phyloP scores from a whole-genome alignment of 2,113 vertebrate species.

The Aramus guarauna region DNA sequence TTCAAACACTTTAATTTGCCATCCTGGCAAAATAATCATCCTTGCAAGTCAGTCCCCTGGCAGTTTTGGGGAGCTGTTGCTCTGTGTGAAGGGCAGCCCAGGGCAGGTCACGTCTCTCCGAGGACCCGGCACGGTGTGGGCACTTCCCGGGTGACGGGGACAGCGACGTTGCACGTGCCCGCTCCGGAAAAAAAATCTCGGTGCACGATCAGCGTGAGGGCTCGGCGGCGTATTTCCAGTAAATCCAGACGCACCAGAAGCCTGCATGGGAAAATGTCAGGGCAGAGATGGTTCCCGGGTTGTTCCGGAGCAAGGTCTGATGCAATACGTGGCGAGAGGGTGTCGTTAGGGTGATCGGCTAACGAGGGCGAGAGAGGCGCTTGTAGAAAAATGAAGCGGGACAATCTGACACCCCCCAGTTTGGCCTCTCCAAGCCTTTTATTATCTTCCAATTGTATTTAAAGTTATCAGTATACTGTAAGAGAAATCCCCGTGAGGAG shows the following conservation, averaged over 20 bases:
- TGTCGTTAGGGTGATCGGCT: background rate
- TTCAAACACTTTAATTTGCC: background rate
- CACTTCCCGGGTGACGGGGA: background rate
- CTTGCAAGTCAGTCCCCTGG: background rate
- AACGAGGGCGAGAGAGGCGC: background rate
- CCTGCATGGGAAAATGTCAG: background rate
- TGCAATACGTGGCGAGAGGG: background rate
- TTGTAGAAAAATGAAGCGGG: background rate
- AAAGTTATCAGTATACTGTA: background rate
- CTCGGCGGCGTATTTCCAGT: rapidly evolving
- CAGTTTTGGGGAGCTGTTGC: background rate
- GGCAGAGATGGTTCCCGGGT: background rate
- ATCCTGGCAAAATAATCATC: background rate
- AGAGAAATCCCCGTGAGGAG: background rate
- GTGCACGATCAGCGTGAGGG: rapidly evolving
- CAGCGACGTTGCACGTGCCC: rapidly evolving
- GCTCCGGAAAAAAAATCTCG: rapidly evolving
- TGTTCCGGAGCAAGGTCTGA: background rate
- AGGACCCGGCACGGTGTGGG: background rate
- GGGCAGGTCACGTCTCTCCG: background rate
- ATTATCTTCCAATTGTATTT: background rate
- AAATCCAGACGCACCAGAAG: background rate
- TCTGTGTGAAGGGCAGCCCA: background rate
- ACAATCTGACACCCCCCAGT: background rate
- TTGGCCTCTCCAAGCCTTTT: background rate